Conservation (phyloP, 1,140 invertebrate species). For the Scylla paramamosain region DNA sequence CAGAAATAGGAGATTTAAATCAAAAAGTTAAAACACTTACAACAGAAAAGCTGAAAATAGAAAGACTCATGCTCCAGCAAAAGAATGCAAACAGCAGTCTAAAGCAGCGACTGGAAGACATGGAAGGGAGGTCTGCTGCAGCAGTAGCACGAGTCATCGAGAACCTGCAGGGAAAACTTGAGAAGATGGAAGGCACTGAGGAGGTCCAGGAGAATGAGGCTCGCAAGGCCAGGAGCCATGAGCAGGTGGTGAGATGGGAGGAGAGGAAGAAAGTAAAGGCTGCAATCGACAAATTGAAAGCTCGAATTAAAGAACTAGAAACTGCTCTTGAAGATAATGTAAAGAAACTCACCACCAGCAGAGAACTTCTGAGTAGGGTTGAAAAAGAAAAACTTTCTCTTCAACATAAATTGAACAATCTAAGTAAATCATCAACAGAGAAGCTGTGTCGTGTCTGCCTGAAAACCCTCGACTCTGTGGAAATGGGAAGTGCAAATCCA, state of each 20-base stretch:
- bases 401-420: conserved; percentile 56
- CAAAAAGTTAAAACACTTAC: conserved; percentile 64
- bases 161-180: conserved; percentile 61
- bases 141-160: conserved; percentile 66
- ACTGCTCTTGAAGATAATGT: not conserved
- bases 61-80: conserved; percentile 64
- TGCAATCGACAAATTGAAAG: conserved; percentile 65
- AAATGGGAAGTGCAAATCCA: not conserved
- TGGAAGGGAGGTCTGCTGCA: conserved; percentile 66
- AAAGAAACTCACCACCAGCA: conserved; percentile 66
- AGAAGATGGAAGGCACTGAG: conserved; percentile 64
- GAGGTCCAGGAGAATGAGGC: conserved; percentile 60
- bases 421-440: conserved; percentile 61
- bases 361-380: conserved; percentile 60
- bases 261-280: conserved; percentile 68
- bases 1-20: conserved; percentile 60
- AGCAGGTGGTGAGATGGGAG: conserved; percentile 70
- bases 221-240: conserved; percentile 58
- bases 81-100: conserved; percentile 54
- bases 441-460: conserved; percentile 73
- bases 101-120: conserved; percentile 69
- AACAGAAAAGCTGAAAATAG: conserved; percentile 50
- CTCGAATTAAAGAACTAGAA: conserved; percentile 66
- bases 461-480: conserved; percentile 64
- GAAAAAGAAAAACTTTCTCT: conserved; percentile 67